Percentiles rank a stretch among this genome's conserved stretches.
Evolutionary conservation across 2,113 vertebrate genomes (phyloP).

Genomic region (Pelmatolapia mariae): DNA sequence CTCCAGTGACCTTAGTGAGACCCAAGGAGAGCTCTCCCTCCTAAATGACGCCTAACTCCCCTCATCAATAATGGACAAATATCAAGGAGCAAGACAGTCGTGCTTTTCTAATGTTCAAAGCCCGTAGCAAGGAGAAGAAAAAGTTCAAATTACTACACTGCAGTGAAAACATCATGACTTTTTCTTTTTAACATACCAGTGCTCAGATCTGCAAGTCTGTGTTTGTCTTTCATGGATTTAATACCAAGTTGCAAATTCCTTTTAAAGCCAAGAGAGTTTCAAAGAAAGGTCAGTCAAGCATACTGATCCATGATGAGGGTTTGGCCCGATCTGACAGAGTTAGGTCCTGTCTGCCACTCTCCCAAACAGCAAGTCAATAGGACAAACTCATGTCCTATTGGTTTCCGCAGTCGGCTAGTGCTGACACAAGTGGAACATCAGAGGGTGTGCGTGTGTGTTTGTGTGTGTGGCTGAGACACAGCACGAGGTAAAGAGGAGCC

Average conservation of each 20-base stretch:
- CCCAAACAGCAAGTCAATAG: constrained; percentile 4
- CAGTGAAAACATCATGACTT: not conserved
- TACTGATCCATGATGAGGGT: not conserved
- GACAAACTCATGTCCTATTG: constrained; percentile 16
- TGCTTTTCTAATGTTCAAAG: not conserved
- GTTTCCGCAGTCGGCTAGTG: not conserved
- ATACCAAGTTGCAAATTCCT: not conserved
- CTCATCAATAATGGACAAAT: constrained; percentile 48
- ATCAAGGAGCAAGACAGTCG: not conserved
- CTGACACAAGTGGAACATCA: constrained; percentile 24
- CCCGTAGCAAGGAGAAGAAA: not conserved
- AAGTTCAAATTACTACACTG: not conserved
- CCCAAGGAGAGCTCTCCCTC: constrained; percentile 4
- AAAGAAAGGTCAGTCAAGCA: not conserved
- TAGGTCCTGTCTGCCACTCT: not conserved
- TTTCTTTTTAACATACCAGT: not conserved
- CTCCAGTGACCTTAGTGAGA: constrained; percentile 13
- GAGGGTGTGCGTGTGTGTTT: not conserved
- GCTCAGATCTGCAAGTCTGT: not conserved
- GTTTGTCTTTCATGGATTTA: not conserved
- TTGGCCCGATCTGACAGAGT: not conserved
- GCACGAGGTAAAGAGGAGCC: not conserved
- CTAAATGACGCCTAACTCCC: constrained; percentile 41
- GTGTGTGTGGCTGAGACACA: not conserved
- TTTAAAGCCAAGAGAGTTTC: not conserved